A percentile compares a stretch with the other conserved stretches of the same genome.
These are phyloP conservation scores for Columba janthina DNA, from an alignment of 2,113 vertebrate species.

Conservation along the genomic window DNA sequence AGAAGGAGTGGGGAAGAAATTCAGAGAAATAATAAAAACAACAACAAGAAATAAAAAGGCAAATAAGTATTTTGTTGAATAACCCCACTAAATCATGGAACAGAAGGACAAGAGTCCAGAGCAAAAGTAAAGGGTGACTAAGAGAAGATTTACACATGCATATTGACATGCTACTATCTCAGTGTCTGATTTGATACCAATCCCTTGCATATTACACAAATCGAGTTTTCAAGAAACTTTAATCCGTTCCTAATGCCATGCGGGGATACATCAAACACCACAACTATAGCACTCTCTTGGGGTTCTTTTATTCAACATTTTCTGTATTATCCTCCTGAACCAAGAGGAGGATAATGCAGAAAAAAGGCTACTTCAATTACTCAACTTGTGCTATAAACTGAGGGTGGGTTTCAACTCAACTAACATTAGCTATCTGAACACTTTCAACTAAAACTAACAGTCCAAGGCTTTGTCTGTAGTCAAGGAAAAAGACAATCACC, in stretches of 20 bases:
- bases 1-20: neutral
- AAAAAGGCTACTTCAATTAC: neutral
- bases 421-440: neutral
- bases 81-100: neutral
- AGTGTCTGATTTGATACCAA: neutral
- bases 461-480: neutral
- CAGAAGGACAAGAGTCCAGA: neutral
- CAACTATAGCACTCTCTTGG: neutral
- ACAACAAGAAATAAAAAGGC: neutral
- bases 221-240: neutral
- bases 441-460: neutral
- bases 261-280: neutral
- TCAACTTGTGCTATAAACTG: neutral
- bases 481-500: neutral
- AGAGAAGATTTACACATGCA: neutral
- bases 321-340: neutral
- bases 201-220: neutral
- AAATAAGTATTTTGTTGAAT: neutral
- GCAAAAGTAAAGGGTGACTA: neutral
- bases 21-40: neutral
- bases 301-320: neutral
- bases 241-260: neutral
- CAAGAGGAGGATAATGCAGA: neutral
- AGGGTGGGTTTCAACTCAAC: neutral
- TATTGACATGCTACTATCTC: neutral